Evolutionary conservation across 35 echinoderm and acorn worm species (phyloP).

Genomic region (Amphiura filiformis): DNA sequence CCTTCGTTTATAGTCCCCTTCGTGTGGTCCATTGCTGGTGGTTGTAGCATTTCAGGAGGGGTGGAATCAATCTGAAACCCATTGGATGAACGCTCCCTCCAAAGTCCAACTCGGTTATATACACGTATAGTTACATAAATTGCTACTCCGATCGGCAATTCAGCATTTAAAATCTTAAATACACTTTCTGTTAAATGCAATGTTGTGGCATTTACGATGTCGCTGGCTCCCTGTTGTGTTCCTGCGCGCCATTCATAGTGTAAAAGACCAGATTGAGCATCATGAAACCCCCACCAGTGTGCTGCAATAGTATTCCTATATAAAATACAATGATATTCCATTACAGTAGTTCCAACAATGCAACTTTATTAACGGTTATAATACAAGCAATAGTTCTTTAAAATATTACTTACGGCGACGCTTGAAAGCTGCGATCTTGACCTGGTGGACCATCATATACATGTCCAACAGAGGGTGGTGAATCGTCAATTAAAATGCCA

Average conservation of each 20-base stretch:
- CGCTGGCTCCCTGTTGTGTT: conserved; percentile 19
- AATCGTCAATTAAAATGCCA: no score
- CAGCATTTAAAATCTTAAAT: neutral
- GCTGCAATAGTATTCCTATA: conserved; percentile 14
- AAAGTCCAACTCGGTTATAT: conserved; percentile 36
- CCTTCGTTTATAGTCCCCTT: neutral
- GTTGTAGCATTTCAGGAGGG: conserved; percentile 5
- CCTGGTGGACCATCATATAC: no score
- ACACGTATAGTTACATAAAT: conserved; percentile 40
- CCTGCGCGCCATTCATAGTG: conserved; percentile 62
- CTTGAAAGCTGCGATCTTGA: no score
- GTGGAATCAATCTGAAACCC: conserved; percentile 33
- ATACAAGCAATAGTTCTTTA: no score
- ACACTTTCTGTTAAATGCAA: conserved; percentile 37
- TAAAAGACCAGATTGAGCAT: conserved; percentile 40
- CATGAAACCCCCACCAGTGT: conserved; percentile 55
- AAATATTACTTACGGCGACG: no score
- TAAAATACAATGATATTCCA: no score
- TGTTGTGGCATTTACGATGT: conserved; percentile 2
- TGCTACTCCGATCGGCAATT: neutral
- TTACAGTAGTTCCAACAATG: no score
- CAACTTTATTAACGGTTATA: no score
- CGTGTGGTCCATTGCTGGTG: neutral
- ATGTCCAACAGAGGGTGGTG: no score
- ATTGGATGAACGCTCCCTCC: conserved; percentile 33